These are phyloP conservation scores for Tenrec ecaudatus DNA, from an alignment of 2,113 vertebrate genomes.

Conservation along the genomic window DNA sequence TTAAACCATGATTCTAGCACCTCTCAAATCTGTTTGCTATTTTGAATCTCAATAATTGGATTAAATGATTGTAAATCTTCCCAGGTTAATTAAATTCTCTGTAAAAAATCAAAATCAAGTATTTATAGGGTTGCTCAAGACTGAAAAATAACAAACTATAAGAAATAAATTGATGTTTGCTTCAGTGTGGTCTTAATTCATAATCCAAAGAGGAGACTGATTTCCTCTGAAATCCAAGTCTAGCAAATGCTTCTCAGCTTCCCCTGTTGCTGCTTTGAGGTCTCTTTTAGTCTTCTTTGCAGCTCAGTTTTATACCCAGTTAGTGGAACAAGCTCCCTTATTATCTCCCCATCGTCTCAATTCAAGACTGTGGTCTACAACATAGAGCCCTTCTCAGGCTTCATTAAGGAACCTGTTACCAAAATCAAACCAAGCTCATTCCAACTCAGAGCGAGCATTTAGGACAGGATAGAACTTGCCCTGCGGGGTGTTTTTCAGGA, in stretches of 20 bases:
- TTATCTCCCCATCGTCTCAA: background rate
- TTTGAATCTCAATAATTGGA: slow-evolving; percentile 48
- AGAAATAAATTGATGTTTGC: background rate
- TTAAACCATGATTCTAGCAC: slow-evolving; percentile 17
- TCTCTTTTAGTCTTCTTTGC: background rate
- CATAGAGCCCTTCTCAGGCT: background rate
- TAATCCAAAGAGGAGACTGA: background rate
- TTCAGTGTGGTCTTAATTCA: background rate
- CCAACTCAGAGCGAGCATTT: no score
- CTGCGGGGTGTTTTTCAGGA: no score
- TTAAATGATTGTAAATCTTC: background rate
- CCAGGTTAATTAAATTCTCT: slow-evolving; percentile 37
- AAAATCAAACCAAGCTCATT: background rate
- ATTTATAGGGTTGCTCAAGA: slow-evolving; percentile 49
- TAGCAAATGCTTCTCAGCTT: background rate
- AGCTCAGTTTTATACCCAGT: background rate
- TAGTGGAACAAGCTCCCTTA: background rate
- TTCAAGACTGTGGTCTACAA: background rate
- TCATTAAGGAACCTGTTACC: background rate
- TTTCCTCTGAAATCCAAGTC: background rate
- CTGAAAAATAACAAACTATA: slow-evolving; percentile 21
- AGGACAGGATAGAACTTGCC: background rate
- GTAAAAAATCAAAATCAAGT: slow-evolving; percentile 27
- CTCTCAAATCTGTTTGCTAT: background rate
- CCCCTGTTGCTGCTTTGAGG: background rate